A percentile compares a stretch with the other conserved stretches of the same genome.
phyloP scores from a whole-genome alignment of 2,797 vertebrate genomes.

The Falco novaeseelandiae region DNA sequence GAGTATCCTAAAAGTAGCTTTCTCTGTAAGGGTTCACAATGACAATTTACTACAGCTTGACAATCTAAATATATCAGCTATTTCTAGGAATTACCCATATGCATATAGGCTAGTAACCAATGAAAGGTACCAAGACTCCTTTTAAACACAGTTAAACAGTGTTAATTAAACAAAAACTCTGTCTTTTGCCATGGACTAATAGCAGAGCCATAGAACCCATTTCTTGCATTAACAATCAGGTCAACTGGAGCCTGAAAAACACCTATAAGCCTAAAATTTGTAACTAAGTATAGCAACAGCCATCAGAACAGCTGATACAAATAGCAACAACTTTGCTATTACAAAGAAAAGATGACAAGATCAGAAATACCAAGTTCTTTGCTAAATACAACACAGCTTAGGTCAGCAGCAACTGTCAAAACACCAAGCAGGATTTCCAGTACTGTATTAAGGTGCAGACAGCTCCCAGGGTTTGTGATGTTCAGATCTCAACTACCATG shows the following conservation, averaged over 20 bases:
- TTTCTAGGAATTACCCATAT: not conserved
- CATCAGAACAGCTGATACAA: not conserved
- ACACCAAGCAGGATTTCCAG: not conserved
- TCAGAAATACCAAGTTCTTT: not conserved
- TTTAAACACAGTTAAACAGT: not conserved
- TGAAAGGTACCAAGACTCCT: not conserved
- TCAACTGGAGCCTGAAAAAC: constrained; percentile 2
- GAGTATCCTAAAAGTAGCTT: not conserved
- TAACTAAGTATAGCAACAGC: not conserved
- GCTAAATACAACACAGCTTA: not conserved
- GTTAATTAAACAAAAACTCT: not conserved
- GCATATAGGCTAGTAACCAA: not conserved
- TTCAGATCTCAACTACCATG: not conserved
- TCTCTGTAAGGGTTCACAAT: not conserved
- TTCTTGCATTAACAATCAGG: not conserved
- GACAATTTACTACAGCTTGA: not conserved
- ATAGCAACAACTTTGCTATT: no score
- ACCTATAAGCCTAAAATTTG: not conserved
- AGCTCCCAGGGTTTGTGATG: not conserved
- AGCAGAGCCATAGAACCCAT: not conserved
- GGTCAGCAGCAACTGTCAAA: not conserved
- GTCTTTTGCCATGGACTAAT: not conserved
- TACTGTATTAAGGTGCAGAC: not conserved
- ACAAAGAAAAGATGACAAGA: no score
- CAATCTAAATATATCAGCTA: not conserved